phyloP scores from a whole-genome alignment of 2,888 invertebrate genomes.

The Cotesia congregata region DNA sequence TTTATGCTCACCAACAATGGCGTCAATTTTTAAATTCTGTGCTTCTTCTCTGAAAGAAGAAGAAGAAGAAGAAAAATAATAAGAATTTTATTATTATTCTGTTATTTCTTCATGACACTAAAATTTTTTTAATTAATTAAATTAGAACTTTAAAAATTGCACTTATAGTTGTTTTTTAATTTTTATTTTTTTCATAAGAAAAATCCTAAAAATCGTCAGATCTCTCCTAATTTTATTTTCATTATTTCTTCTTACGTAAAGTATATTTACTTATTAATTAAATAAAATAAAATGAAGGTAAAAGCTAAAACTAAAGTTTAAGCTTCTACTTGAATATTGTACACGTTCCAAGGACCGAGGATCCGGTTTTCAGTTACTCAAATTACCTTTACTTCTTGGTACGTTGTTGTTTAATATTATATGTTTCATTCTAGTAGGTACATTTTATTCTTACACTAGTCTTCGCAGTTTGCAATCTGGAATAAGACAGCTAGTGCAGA shows the following conservation, averaged over 20 bases:
- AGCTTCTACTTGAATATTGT: constrained; percentile 24
- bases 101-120: too few relatives aligned
- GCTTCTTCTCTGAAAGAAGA: too few relatives aligned
- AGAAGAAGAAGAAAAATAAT: too few relatives aligned
- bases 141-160: too few relatives aligned
- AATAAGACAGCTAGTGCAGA: not conserved
- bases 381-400: constrained; percentile 32
- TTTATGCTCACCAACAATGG: not conserved
- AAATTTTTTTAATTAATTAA: too few relatives aligned
- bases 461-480: not conserved
- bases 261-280: too few relatives aligned
- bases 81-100: too few relatives aligned
- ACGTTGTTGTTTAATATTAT: not conserved
- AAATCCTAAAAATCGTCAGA: too few relatives aligned
- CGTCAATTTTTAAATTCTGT: not conserved
- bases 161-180: too few relatives aligned
- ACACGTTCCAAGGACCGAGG: constrained; percentile 34
- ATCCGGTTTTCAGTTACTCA: constrained; percentile 39
- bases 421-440: not conserved
- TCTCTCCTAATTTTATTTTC: too few relatives aligned
- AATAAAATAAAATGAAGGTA: not conserved
- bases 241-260: too few relatives aligned
- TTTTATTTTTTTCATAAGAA: too few relatives aligned
- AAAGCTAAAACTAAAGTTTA: not conserved
- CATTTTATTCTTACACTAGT: not conserved